Percentiles rank a stretch among this genome's conserved stretches.
Evolutionary conservation across 2,888 invertebrate genomes (phyloP).

Genomic region (Synergus umbraculus): DNA sequence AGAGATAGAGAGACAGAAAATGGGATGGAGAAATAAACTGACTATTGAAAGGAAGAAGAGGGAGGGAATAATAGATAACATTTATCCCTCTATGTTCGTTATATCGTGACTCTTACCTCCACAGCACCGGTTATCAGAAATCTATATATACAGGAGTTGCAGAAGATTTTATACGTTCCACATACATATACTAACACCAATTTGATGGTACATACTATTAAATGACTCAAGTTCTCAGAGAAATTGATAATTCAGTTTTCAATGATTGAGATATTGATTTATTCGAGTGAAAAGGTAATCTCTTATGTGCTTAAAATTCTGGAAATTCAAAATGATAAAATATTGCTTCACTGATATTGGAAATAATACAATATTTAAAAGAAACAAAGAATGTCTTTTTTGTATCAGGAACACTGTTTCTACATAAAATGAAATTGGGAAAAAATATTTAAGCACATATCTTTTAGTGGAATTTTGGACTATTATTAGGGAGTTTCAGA

Average conservation of each 20-base stretch:
- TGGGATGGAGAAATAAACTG: conserved; percentile 7
- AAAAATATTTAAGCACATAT: too few relatives aligned
- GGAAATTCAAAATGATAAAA: too few relatives aligned
- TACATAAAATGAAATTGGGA: too few relatives aligned
- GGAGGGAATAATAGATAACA: conserved; percentile 55
- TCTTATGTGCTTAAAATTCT: too few relatives aligned
- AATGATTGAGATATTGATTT: not conserved
- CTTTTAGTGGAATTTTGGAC: too few relatives aligned
- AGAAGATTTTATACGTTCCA: not conserved
- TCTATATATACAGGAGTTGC: not conserved
- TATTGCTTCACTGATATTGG: too few relatives aligned
- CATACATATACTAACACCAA: not conserved
- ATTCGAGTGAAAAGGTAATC: too few relatives aligned
- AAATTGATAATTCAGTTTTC: not conserved
- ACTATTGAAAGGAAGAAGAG: conserved; percentile 37
- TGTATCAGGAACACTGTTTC: too few relatives aligned
- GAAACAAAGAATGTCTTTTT: too few relatives aligned
- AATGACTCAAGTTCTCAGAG: not conserved
- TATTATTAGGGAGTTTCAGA: too few relatives aligned
- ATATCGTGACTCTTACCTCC: conserved; percentile 25
- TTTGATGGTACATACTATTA: not conserved
- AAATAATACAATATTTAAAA: too few relatives aligned
- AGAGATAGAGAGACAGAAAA: conserved; percentile 35
- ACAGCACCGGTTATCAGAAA: conserved; percentile 21
- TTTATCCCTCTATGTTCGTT: conserved; percentile 51